These are phyloP conservation scores for Galerucella calmariensis DNA, from an alignment of 2,888 invertebrate genomes.

Conservation along the genomic window DNA sequence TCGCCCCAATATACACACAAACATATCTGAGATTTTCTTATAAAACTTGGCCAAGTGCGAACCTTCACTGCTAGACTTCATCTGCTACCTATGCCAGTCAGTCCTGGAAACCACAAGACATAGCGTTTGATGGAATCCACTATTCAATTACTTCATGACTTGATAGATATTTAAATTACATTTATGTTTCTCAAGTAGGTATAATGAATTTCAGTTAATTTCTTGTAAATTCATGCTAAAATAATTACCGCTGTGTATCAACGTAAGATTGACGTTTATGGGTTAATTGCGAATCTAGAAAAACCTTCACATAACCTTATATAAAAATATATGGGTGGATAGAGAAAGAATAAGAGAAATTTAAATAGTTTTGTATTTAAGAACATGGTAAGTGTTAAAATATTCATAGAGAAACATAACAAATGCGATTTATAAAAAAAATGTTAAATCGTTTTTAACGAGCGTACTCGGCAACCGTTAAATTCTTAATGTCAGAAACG, in stretches of 20 bases:
- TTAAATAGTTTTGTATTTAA: constrained; percentile 36
- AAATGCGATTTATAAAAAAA: constrained; percentile 42
- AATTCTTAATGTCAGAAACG: constrained; percentile 50
- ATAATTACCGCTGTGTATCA: not conserved
- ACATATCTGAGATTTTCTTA: no score
- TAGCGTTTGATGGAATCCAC: no score
- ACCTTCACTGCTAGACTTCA: no score
- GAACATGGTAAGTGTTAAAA: constrained; percentile 44
- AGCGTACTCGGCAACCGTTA: constrained; percentile 42
- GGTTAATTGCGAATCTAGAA: not conserved
- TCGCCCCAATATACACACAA: no score
- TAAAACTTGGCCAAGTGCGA: no score
- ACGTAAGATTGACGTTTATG: not conserved
- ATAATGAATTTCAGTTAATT: not conserved
- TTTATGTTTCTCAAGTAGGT: no score
- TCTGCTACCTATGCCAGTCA: no score
- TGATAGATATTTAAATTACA: no score
- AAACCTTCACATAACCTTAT: not conserved
- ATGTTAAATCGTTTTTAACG: constrained; percentile 52
- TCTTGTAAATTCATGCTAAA: not conserved
- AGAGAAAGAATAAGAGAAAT: not conserved
- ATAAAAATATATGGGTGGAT: not conserved
- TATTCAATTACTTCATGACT: no score
- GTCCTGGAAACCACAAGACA: no score
- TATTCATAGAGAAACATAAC: constrained; percentile 49